Percentiles rank a stretch among this genome's conserved stretches.
phyloP scores from a whole-genome alignment of 2,113 vertebrate genomes.

The Burhinus bistriatus region DNA sequence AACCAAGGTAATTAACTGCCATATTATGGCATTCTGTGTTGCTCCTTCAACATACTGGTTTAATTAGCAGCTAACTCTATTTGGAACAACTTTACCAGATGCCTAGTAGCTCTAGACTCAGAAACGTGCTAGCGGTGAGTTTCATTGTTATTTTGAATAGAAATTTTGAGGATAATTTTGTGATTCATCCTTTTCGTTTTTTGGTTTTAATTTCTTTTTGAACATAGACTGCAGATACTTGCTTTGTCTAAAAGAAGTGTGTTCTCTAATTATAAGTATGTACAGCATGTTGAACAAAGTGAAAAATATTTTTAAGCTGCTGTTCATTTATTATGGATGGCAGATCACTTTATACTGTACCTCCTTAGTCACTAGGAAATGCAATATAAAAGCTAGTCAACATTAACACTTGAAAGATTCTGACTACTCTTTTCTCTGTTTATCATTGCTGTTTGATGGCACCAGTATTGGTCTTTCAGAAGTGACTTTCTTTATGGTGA shows the following conservation, averaged over 20 bases:
- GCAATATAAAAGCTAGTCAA: background rate
- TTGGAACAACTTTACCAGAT: background rate
- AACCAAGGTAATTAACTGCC: background rate
- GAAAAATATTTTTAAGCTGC: background rate
- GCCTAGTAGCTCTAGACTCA: background rate
- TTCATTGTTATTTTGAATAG: background rate
- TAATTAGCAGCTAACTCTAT: background rate
- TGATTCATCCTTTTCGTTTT: background rate
- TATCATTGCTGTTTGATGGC: background rate
- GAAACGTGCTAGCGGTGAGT: rapidly evolving
- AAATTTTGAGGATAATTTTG: background rate
- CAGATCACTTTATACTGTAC: background rate
- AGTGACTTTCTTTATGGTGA: background rate
- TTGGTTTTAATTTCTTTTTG: background rate
- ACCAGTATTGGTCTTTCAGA: background rate
- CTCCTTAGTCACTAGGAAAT: background rate
- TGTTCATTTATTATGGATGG: background rate
- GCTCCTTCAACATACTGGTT: background rate
- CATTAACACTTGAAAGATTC: background rate
- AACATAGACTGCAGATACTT: background rate
- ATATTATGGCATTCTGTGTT: background rate
- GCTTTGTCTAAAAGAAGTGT: background rate
- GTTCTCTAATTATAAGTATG: background rate
- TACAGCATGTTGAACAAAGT: background rate
- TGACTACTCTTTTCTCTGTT: background rate